A percentile compares a stretch with the other conserved stretches of the same genome.
Conservation (phyloP, 1,140 invertebrate species). For the Solen grandis region DNA sequence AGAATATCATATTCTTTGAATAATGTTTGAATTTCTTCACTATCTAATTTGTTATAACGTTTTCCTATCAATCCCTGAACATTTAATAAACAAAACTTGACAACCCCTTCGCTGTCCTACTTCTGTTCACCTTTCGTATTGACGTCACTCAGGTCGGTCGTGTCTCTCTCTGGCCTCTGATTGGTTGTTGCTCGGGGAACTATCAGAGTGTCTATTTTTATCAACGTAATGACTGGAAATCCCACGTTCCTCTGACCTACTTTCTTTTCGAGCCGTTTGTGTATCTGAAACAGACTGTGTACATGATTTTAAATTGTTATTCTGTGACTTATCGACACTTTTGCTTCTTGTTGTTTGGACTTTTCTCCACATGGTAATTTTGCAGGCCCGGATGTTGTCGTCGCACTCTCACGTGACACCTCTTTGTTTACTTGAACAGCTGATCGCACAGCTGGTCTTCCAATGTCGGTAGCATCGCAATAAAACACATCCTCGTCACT, state of each 20-base stretch:
- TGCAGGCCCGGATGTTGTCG: background rate
- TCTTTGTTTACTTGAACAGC: background rate
- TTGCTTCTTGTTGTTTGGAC: too few relatives aligned
- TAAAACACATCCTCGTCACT: background rate
- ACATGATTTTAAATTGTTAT: too few relatives aligned
- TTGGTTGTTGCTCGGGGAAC: too few relatives aligned
- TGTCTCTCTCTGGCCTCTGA: too few relatives aligned
- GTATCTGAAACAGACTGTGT: background rate
- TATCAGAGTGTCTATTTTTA: background rate
- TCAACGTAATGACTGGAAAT: background rate
- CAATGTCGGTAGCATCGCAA: background rate
- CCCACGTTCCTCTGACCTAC: background rate
- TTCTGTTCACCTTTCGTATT: background rate
- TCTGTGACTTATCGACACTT: too few relatives aligned
- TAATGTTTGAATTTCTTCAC: conserved; percentile 5
- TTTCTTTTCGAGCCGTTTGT: background rate
- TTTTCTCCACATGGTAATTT: background rate
- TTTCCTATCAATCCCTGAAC: conserved; percentile 21
- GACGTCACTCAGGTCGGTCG: background rate
- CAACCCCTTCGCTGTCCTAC: conserved; percentile 23
- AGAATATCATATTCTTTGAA: conserved; percentile 22
- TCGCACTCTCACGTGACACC: background rate
- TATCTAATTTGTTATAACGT: conserved; percentile 30
- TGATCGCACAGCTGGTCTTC: background rate
- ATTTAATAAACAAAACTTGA: conserved; percentile 32